phyloP scores from a whole-genome alignment of 2,797 vertebrate species.

The Tokudaia muenninki region DNA sequence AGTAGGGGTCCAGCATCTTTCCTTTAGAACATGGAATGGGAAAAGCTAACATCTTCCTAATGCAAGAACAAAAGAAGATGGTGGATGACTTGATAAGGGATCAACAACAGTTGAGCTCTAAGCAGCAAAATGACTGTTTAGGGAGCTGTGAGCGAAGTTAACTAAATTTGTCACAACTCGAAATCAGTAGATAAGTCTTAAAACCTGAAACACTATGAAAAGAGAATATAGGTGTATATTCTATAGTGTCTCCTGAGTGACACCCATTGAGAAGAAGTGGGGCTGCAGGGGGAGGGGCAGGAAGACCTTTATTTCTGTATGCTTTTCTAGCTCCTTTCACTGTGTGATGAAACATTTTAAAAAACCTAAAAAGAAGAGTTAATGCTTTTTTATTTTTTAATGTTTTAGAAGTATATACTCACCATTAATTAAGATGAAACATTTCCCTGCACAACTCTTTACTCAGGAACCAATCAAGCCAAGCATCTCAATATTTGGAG shows the following conservation, averaged over 20 bases:
- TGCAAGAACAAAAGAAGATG: neutral
- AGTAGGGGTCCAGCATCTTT: neutral
- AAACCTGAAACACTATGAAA: neutral
- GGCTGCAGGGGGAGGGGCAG: rapidly evolving
- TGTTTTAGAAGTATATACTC: neutral
- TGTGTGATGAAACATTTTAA: neutral
- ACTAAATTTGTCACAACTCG: neutral
- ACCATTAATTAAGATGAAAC: neutral
- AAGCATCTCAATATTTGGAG: neutral
- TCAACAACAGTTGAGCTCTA: neutral
- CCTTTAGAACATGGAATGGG: neutral
- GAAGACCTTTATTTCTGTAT: neutral
- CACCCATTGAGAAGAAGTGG: neutral
- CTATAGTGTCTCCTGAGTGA: neutral
- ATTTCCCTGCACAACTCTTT: neutral
- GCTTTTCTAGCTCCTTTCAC: neutral
- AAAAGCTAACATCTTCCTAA: neutral
- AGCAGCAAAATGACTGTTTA: neutral
- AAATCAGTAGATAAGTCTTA: neutral
- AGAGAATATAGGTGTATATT: neutral
- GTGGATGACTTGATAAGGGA: neutral
- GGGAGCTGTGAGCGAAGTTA: neutral
- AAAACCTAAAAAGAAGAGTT: neutral
- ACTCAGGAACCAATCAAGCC: neutral
- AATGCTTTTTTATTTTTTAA: neutral